A percentile compares a stretch with the other conserved stretches of the same genome.
Evolutionary conservation across 1,140 invertebrate genomes (phyloP).

Genomic region (Aphis gossypii): DNA sequence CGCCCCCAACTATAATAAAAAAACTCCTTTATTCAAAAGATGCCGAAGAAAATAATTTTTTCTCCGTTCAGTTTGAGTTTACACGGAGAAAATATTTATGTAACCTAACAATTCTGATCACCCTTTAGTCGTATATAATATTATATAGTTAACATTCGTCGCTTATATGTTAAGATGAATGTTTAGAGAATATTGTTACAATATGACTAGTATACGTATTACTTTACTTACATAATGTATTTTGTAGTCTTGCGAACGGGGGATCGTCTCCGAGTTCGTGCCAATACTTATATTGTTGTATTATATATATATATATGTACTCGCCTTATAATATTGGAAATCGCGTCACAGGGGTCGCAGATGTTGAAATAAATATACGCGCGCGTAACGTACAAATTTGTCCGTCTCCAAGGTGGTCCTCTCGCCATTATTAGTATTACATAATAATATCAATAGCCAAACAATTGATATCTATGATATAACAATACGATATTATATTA

Average conservation of each 20-base stretch:
- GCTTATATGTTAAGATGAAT: neutral
- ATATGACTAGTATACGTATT: no score
- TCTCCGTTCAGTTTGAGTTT: neutral
- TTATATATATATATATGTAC: neutral
- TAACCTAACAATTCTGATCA: neutral
- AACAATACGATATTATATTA: neutral
- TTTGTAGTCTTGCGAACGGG: neutral
- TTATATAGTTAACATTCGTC: neutral
- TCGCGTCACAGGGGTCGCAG: neutral
- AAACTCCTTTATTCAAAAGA: neutral
- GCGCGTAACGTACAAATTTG: neutral
- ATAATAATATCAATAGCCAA: neutral
- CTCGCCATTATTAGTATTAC: neutral
- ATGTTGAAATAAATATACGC: neutral
- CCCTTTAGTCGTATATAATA: no score
- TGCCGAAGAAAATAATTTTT: neutral
- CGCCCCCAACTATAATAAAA: no score
- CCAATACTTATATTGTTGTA: neutral
- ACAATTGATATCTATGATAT: neutral
- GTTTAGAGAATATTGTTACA: neutral
- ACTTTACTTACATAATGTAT: neutral
- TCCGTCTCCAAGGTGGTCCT: conserved; percentile 20
- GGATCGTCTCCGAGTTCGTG: neutral
- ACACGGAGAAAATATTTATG: neutral
- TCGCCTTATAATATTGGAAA: neutral